Evolutionary conservation across 92 coral and sea anemone species (phyloP).

Genomic region (Phenganax marumi): DNA sequence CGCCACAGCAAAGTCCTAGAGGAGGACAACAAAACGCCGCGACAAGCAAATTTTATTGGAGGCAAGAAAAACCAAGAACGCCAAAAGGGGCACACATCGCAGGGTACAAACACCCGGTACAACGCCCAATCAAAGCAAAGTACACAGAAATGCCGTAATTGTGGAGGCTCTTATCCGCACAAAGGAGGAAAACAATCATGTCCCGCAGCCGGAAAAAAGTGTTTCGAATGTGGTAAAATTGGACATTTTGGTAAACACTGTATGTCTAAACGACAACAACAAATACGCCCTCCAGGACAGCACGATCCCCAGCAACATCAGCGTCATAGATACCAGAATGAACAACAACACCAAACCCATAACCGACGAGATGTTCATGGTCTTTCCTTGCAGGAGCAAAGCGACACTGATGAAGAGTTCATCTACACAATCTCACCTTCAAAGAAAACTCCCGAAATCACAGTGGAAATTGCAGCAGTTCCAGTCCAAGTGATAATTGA

Average conservation of each 20-base stretch:
- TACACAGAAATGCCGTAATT: not conserved
- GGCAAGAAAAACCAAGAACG: slow-evolving; percentile 50
- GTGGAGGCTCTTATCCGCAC: not conserved
- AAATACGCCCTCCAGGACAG: too few species aligned
- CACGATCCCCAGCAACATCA: too few species aligned
- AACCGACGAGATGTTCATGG: not conserved
- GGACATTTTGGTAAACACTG: not conserved
- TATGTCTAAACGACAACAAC: too few species aligned
- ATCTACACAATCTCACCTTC: not conserved
- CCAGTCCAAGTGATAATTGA: not conserved
- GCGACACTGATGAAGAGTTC: not conserved
- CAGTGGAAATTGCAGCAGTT: not conserved
- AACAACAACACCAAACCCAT: not conserved
- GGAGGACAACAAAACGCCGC: slow-evolving; percentile 1
- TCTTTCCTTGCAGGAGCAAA: not conserved
- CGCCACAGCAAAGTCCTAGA: slow-evolving; percentile 10
- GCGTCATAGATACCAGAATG: too few species aligned
- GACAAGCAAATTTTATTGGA: slow-evolving; percentile 29
- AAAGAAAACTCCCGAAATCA: not conserved
- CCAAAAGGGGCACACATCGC: slow-evolving; percentile 3
- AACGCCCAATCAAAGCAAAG: not conserved
- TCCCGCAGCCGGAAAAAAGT: not conserved
- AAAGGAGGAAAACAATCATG: not conserved
- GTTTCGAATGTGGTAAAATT: slow-evolving; percentile 9
- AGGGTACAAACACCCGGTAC: not conserved